Evolutionary conservation across 2,888 invertebrate species (phyloP).

Genomic region (Onthophagus sagittarius): DNA sequence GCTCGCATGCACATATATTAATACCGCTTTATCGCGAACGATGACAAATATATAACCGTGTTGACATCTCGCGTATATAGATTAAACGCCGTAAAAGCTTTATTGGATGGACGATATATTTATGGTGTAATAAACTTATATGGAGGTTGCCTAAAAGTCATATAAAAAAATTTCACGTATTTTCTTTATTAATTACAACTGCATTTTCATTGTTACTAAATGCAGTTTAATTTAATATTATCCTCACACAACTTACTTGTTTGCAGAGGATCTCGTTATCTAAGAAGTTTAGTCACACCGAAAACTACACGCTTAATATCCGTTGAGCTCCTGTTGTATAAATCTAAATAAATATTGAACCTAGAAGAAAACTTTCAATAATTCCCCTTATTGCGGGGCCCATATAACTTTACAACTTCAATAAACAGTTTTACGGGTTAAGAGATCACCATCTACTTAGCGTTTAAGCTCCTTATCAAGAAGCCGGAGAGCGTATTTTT

Average conservation of each 20-base stretch:
- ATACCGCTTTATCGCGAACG: slow-evolving; percentile 20
- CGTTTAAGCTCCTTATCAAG: not conserved
- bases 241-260: not conserved
- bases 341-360: not conserved
- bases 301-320: not conserved
- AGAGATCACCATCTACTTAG: not conserved
- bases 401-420: not conserved
- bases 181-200: not conserved
- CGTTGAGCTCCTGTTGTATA: not conserved
- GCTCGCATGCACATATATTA: slow-evolving; percentile 13
- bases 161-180: not conserved
- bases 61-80: slow-evolving; percentile 17
- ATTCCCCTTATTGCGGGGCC: not conserved
- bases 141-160: slow-evolving; percentile 9
- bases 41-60: slow-evolving; percentile 22
- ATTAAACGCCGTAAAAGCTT: slow-evolving; percentile 22
- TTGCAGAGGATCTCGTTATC: not conserved
- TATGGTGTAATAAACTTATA: slow-evolving; percentile 15
- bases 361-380: not conserved
- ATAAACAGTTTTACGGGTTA: not conserved
- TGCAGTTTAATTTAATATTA: not conserved
- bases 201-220: not conserved
- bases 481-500: not conserved
- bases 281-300: not conserved
- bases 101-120: slow-evolving; percentile 19